These are phyloP conservation scores for Ypsolopha sequella DNA, from an alignment of 2,888 invertebrate species.

Conservation along the genomic window DNA sequence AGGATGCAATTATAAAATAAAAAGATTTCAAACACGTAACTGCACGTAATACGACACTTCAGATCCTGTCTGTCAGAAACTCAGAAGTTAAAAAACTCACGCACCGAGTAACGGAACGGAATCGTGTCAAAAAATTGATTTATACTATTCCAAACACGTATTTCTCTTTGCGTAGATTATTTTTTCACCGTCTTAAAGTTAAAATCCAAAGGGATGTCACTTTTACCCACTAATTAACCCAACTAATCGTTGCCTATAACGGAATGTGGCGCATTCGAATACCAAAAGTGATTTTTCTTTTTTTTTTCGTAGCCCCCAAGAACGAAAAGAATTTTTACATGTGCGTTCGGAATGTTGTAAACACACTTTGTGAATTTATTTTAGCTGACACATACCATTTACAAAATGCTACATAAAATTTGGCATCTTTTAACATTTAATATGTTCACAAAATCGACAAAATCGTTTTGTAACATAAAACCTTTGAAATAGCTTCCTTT, in stretches of 20 bases:
- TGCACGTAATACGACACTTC: conserved; percentile 41
- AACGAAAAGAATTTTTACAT: not conserved
- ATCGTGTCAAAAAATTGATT: conserved; percentile 57
- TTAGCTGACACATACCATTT: not conserved
- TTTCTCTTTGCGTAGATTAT: conserved; percentile 12
- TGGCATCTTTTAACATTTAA: not conserved
- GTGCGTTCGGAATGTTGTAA: not conserved
- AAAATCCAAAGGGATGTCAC: conserved; percentile 1
- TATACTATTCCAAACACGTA: conserved; percentile 37
- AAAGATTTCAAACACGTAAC: conserved; percentile 26
- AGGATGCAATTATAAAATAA: conserved; percentile 33
- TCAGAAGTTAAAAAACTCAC: conserved; percentile 39
- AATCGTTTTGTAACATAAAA: conserved; percentile 43
- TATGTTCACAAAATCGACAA: conserved; percentile 13
- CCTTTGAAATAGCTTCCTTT: conserved; percentile 43
- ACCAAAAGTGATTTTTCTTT: conserved; percentile 25
- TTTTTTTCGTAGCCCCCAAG: conserved; percentile 7
- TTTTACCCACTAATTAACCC: conserved; percentile 50
- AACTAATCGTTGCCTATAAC: conserved; percentile 32
- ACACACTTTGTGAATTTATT: too few species aligned
- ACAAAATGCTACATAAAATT: not conserved
- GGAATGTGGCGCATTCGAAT: conserved; percentile 34
- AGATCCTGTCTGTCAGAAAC: conserved; percentile 54
- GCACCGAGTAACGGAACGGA: conserved; percentile 44
- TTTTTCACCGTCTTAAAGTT: not conserved